These are phyloP conservation scores for Pelmatolapia mariae DNA, from an alignment of 2,113 vertebrate species.

Conservation along the genomic window DNA sequence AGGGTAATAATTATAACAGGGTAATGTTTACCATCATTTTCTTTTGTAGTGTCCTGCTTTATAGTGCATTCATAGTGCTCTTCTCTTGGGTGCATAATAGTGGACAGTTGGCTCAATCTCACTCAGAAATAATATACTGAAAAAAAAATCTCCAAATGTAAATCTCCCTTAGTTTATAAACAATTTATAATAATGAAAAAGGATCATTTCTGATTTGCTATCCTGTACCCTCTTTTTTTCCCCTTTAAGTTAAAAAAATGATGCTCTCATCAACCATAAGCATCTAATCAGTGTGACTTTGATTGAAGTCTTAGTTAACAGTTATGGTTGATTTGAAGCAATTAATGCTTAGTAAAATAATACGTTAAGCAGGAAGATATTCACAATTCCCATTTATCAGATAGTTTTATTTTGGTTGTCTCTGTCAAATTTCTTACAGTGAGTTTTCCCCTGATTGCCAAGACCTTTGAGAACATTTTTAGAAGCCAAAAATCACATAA, in stretches of 20 bases:
- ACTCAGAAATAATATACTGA: not conserved
- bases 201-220: not conserved
- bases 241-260: not conserved
- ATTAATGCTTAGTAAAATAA: not conserved
- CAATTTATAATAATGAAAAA: not conserved
- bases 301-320: not conserved
- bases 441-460: not conserved
- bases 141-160: not conserved
- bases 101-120: not conserved
- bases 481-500: not conserved
- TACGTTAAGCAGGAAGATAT: not conserved
- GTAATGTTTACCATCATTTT: not conserved
- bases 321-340: not conserved
- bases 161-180: not conserved
- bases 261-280: not conserved
- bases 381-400: not conserved
- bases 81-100: not conserved
- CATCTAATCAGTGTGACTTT: not conserved
- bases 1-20: not conserved
- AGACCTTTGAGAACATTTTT: not conserved
- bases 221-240: not conserved
- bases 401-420: not conserved
- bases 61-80: not conserved
- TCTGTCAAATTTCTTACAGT: not conserved
- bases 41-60: not conserved